Evolutionary conservation across 2,797 vertebrate species (phyloP).

Genomic region (Alosa sapidissima): DNA sequence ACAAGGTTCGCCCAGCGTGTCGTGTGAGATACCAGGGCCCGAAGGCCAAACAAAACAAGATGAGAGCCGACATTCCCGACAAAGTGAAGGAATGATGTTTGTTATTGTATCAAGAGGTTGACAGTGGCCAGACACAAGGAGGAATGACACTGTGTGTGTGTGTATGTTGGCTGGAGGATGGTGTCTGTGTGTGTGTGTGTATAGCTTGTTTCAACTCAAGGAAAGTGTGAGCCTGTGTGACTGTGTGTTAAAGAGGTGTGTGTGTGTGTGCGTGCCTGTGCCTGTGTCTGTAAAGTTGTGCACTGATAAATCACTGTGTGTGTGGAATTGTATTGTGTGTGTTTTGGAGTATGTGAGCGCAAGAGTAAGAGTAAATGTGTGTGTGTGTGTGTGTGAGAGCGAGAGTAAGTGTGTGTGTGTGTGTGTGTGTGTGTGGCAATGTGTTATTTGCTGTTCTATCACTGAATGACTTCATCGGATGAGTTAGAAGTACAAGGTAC

Average conservation of each 20-base stretch:
- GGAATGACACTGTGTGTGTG: neutral
- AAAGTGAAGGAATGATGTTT: neutral
- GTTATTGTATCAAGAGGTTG: neutral
- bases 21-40: neutral
- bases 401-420: neutral
- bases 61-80: neutral
- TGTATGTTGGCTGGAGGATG: neutral
- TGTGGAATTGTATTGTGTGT: neutral
- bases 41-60: neutral
- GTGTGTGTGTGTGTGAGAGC: neutral
- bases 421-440: neutral
- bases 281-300: neutral
- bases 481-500: conserved; percentile 46
- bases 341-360: neutral
- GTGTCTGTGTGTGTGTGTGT: neutral
- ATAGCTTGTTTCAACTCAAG: neutral
- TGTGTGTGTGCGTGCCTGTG: neutral
- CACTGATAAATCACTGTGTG: neutral
- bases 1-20: neutral
- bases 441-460: conserved; percentile 20
- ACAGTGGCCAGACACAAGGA: neutral
- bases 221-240: neutral
- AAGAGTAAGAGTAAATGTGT: neutral
- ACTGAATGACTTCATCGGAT: neutral
- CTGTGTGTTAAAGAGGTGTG: neutral